These are phyloP conservation scores for Callinectes sapidus DNA, from an alignment of 2,888 invertebrate species.

Conservation along the genomic window DNA sequence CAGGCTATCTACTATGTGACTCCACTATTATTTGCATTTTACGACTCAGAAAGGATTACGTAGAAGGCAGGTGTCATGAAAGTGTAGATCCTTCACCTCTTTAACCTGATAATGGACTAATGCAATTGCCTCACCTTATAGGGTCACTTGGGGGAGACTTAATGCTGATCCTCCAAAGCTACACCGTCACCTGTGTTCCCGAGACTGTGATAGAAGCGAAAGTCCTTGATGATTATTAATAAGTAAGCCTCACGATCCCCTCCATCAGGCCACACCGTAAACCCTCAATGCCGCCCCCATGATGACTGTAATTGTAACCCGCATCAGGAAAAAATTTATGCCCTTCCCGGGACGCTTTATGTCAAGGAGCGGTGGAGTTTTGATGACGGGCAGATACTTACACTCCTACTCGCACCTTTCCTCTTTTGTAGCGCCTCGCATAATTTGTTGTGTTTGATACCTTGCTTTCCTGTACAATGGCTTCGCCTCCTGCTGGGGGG, in stretches of 20 bases:
- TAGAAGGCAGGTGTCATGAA: background rate
- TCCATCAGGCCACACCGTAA: background rate
- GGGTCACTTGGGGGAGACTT: background rate
- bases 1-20: background rate
- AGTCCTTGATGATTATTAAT: constrained; percentile 22
- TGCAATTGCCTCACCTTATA: background rate
- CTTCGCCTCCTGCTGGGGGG: background rate
- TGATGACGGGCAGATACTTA: constrained; percentile 7
- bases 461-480: background rate
- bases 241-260: constrained; percentile 34
- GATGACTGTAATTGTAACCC: constrained; percentile 33
- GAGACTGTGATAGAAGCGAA: background rate
- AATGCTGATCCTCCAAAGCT: background rate
- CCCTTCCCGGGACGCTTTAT: background rate
- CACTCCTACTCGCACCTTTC: background rate
- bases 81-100: background rate
- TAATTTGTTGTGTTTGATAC: background rate
- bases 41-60: background rate
- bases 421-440: background rate
- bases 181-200: background rate
- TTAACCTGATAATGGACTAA: background rate
- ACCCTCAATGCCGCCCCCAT: constrained; percentile 5
- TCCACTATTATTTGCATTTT: background rate
- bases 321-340: constrained; percentile 23
- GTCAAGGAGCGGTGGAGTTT: background rate